Percentiles rank a stretch among this genome's conserved stretches.
These are phyloP conservation scores for Haemorhous mexicanus DNA, from an alignment of 2,113 vertebrate species.

Conservation along the genomic window DNA sequence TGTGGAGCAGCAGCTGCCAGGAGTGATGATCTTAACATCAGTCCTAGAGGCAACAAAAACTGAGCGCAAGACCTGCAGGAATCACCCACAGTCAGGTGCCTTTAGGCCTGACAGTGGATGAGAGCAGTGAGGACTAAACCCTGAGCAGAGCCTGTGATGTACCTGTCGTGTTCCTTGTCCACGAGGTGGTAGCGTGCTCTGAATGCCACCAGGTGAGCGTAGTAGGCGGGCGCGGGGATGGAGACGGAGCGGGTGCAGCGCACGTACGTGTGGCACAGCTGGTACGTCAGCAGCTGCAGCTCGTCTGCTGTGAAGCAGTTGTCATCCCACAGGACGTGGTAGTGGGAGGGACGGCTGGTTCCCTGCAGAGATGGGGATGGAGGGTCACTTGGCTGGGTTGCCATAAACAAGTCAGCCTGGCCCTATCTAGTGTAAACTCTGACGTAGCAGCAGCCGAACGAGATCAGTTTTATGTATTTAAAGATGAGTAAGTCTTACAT, in stretches of 20 bases:
- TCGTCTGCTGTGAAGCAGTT: slow-evolving; percentile 99
- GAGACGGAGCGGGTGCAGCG: slow-evolving; percentile 98
- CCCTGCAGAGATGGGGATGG: slow-evolving; percentile 67
- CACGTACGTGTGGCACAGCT: slow-evolving; percentile 99
- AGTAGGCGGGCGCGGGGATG: slow-evolving; percentile 98
- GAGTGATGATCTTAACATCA: background rate
- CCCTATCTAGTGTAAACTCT: background rate
- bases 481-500: background rate
- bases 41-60: background rate
- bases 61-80: background rate
- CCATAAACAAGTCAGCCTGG: background rate
- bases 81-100: fast-evolving
- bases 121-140: background rate
- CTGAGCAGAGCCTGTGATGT: background rate
- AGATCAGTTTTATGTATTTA: background rate
- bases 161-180: slow-evolving; percentile 99
- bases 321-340: slow-evolving; percentile 99
- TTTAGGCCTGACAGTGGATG: background rate
- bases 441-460: fast-evolving
- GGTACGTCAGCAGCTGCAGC: slow-evolving; percentile 99
- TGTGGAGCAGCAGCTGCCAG: background rate
- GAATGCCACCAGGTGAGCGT: slow-evolving; percentile 98
- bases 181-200: slow-evolving; percentile 97
- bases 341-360: slow-evolving; percentile 98
- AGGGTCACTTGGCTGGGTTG: background rate